Conservation (phyloP, 2,888 invertebrate genomes). For the Noctua janthe region DNA sequence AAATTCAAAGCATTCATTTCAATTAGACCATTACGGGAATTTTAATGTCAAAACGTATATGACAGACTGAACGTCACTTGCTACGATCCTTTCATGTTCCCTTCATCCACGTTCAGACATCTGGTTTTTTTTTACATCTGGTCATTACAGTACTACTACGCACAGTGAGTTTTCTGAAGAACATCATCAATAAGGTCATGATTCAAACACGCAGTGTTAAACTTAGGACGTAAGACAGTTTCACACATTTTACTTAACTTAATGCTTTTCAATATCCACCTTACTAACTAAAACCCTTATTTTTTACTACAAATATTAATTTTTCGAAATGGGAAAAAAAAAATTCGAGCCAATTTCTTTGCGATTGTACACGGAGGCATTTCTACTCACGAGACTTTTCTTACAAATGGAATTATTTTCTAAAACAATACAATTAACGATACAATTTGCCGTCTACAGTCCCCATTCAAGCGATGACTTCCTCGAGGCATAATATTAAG, state of each 20-base stretch:
- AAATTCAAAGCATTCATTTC: neutral
- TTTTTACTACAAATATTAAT: neutral
- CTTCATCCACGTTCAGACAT: neutral
- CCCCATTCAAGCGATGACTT: constrained; percentile 7
- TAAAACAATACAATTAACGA: constrained; percentile 36
- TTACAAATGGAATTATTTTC: constrained; percentile 30
- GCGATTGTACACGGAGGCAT: constrained; percentile 9
- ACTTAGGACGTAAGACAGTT: neutral
- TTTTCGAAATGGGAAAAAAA: neutral
- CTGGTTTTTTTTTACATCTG: neutral
- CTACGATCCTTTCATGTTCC: neutral
- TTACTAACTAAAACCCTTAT: neutral
- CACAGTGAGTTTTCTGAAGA: neutral
- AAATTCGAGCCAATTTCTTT: neutral
- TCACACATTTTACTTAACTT: neutral
- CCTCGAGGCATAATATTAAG: constrained; percentile 42
- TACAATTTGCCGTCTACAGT: constrained; percentile 20
- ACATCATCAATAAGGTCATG: neutral
- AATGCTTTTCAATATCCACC: neutral
- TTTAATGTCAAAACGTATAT: neutral
- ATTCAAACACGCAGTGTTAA: neutral
- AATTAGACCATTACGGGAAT: neutral
- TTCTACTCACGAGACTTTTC: neutral
- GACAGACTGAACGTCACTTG: neutral
- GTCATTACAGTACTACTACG: neutral